These are phyloP conservation scores for Dasypus novemcinctus DNA, from an alignment of 2,113 vertebrate genomes.

Conservation along the genomic window DNA sequence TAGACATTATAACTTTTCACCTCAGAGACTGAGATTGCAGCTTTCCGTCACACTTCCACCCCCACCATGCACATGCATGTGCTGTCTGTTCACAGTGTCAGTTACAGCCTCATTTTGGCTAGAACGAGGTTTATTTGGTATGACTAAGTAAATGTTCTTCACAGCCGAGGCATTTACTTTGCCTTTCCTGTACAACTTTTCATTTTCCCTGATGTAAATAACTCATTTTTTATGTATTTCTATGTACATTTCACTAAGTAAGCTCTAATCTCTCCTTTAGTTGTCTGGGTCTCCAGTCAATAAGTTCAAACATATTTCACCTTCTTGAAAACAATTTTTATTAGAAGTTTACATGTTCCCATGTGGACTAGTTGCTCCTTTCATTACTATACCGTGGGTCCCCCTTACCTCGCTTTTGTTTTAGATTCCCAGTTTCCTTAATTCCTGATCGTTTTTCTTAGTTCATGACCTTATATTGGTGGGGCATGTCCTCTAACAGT, in stretches of 20 bases:
- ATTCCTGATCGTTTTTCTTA: not conserved
- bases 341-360: not conserved
- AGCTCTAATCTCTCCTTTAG: not conserved
- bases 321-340: not conserved
- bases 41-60: not conserved
- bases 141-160: not conserved
- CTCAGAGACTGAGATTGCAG: not conserved
- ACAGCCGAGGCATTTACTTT: not conserved
- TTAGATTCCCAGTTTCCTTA: not conserved
- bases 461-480: not conserved
- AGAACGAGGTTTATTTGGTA: not conserved
- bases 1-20: not conserved
- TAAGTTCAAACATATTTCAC: not conserved
- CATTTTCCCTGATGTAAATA: not conserved
- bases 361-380: not conserved
- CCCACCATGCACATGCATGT: rapidly evolving
- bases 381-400: not conserved
- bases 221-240: not conserved
- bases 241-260: not conserved
- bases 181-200: not conserved
- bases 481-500: not conserved
- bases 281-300: not conserved
- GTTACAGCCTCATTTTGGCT: not conserved
- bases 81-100: not conserved
- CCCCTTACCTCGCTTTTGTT: not conserved